A percentile compares a stretch with the other conserved stretches of the same genome.
These are phyloP conservation scores for Cacoxenus indagator DNA, from an alignment of 2,888 invertebrate genomes.

Conservation along the genomic window DNA sequence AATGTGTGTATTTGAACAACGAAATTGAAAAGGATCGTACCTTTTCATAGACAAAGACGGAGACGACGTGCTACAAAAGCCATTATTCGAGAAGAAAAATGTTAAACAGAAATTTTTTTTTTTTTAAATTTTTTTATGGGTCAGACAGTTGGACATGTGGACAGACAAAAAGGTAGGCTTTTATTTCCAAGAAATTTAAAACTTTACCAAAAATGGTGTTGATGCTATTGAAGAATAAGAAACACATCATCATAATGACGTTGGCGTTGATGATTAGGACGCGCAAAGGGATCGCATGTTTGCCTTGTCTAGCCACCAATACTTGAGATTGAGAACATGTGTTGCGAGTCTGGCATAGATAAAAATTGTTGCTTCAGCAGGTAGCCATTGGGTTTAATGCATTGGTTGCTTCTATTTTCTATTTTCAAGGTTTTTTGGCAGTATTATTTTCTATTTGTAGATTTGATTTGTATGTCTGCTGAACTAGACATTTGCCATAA, in stretches of 20 bases:
- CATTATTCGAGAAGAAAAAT: slow-evolving; percentile 28
- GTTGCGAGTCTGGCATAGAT: slow-evolving; percentile 4
- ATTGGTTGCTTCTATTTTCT: neutral
- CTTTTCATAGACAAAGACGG: slow-evolving; percentile 8
- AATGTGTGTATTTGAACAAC: too few relatives aligned
- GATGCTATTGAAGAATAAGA: slow-evolving; percentile 7
- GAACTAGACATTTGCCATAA: slow-evolving; percentile 45
- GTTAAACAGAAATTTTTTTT: slow-evolving; percentile 30
- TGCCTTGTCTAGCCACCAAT: neutral
- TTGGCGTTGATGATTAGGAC: neutral
- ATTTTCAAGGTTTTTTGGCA: slow-evolving; percentile 28
- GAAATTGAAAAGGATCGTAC: neutral
- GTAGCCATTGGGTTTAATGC: slow-evolving; percentile 4
- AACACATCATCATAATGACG: neutral
- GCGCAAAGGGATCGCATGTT: slow-evolving; percentile 21
- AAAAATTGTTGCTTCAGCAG: slow-evolving; percentile 7
- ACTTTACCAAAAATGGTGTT: slow-evolving; percentile 62
- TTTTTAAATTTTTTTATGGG: slow-evolving; percentile 10
- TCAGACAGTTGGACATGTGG: neutral
- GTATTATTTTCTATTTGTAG: slow-evolving; percentile 19
- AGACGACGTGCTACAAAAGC: slow-evolving; percentile 22
- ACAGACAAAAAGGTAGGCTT: slow-evolving; percentile 53
- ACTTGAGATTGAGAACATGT: slow-evolving; percentile 33
- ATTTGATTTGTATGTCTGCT: neutral
- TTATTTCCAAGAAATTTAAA: slow-evolving; percentile 71